A percentile compares a stretch with the other conserved stretches of the same genome.
Conservation (phyloP, 2,888 invertebrate species). For the Teleiodes luculella region DNA sequence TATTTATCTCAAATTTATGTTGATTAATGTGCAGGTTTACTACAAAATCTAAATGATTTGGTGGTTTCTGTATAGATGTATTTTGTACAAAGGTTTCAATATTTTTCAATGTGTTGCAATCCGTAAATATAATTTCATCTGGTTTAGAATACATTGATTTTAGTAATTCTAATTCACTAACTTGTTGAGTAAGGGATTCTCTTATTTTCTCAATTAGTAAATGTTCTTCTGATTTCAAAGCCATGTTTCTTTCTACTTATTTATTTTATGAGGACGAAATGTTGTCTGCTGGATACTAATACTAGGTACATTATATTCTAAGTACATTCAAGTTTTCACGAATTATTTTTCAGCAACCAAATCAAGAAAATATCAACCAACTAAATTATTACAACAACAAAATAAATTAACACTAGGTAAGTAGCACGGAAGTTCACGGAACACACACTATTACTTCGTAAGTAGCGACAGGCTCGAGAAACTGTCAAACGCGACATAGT, state of each 20-base stretch:
- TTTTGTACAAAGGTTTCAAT: constrained; percentile 71
- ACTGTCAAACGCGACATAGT: too few species aligned
- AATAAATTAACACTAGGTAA: too few species aligned
- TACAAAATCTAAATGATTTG: constrained; percentile 56
- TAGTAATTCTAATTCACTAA: constrained; percentile 88
- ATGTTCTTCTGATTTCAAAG: constrained; percentile 20
- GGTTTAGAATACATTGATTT: constrained; percentile 88
- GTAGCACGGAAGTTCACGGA: too few species aligned
- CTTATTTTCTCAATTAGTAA: constrained; percentile 35
- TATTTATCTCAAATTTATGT: constrained; percentile 80
- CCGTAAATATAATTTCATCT: constrained; percentile 84
- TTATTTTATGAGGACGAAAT: background rate
- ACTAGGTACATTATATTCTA: too few species aligned
- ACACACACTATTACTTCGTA: too few species aligned
- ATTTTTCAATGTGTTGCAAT: constrained; percentile 75
- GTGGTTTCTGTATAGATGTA: constrained; percentile 44
- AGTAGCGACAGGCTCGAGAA: too few species aligned
- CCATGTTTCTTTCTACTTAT: background rate
- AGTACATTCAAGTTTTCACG: too few species aligned
- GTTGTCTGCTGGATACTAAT: too few species aligned
- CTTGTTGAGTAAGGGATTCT: constrained; percentile 78
- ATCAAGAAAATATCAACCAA: too few species aligned
- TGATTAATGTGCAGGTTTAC: constrained; percentile 49
- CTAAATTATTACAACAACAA: too few species aligned
- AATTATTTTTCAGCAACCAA: too few species aligned